A percentile compares a stretch with the other conserved stretches of the same genome.
Conservation (phyloP, 2,113 vertebrate genomes). For the Piaya cayana region DNA sequence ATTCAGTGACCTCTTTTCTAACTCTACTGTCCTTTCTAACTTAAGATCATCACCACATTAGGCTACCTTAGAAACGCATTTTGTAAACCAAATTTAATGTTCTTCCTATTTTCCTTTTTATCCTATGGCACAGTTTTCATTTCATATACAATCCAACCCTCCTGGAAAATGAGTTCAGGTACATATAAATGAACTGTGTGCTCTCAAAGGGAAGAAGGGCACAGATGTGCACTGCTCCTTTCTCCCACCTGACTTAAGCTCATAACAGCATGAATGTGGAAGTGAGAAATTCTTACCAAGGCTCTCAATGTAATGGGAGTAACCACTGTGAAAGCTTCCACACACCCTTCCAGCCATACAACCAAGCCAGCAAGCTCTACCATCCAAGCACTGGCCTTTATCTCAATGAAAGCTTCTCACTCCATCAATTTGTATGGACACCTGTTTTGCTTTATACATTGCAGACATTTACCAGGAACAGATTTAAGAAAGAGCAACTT, state of each 20-base stretch:
- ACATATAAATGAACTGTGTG: not conserved
- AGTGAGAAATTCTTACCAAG: not conserved
- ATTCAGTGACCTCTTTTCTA: not conserved
- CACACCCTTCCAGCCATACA: not conserved
- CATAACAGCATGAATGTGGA: not conserved
- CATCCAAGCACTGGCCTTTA: not conserved
- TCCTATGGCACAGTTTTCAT: not conserved
- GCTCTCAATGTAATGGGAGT: not conserved
- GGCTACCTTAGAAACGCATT: not conserved
- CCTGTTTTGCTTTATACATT: conserved; percentile 19
- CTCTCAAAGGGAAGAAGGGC: not conserved
- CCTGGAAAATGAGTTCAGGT: not conserved
- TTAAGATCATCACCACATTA: not conserved
- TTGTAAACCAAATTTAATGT: not conserved
- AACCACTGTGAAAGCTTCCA: not conserved
- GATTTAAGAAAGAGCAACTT: conserved; percentile 5
- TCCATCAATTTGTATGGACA: not conserved
- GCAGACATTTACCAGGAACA: conserved; percentile 22
- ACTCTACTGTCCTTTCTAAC: not conserved
- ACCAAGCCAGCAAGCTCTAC: not conserved
- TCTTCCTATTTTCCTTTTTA: not conserved
- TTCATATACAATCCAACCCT: not conserved
- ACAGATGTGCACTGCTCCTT: not conserved
- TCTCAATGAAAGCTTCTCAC: conserved; percentile 38
- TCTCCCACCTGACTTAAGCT: not conserved